Conservation (phyloP, 2,888 invertebrate species). For the Drosophila borborema region DNA sequence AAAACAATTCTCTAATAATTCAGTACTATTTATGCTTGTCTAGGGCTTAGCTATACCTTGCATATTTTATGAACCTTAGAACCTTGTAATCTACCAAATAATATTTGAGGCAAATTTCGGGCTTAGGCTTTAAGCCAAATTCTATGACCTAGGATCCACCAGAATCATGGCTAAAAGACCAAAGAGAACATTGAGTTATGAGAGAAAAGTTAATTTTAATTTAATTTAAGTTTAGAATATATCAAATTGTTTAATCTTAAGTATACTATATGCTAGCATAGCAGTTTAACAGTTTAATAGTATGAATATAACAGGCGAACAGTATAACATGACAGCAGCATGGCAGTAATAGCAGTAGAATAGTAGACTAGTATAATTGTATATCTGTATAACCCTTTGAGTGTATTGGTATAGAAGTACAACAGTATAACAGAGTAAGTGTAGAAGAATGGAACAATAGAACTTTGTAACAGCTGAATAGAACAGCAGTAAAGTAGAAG, state of each 20-base stretch:
- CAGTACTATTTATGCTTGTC: slow-evolving; percentile 12
- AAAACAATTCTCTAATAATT: slow-evolving; percentile 17
- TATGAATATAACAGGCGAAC: background rate
- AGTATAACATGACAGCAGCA: background rate
- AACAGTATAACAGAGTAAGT: background rate
- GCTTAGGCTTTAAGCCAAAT: background rate
- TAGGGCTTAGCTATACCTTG: slow-evolving; percentile 1
- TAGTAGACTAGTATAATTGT: background rate
- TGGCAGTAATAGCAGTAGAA: background rate
- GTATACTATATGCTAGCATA: too few species aligned
- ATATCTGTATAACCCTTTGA: background rate
- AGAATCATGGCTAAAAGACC: too few species aligned
- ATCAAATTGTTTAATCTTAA: too few species aligned
- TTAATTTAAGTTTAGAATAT: too few species aligned
- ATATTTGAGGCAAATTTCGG: background rate
- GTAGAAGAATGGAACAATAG: background rate
- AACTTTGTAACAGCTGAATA: background rate
- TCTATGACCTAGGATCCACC: background rate
- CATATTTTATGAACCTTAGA: background rate
- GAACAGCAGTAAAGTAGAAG: background rate
- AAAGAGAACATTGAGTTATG: too few species aligned
- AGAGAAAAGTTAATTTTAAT: too few species aligned
- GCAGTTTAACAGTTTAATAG: background rate
- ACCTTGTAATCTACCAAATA: background rate
- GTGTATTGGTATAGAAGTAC: background rate